phyloP scores from a whole-genome alignment of 64 coral and sea anemone genomes.

The Stichodactyla mertensii region DNA sequence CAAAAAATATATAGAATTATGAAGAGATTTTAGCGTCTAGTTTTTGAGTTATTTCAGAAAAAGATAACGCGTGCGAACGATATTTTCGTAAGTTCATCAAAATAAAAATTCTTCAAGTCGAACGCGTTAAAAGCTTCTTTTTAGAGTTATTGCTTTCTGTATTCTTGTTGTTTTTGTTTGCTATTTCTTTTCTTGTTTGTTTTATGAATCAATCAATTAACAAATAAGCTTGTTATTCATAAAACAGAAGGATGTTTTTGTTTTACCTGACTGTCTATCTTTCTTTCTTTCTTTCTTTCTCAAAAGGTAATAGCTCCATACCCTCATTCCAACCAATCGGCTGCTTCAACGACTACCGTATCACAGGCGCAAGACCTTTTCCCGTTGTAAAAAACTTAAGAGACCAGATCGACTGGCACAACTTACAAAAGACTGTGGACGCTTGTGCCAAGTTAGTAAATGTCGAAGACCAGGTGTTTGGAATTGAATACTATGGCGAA shows the following conservation, averaged over 20 bases:
- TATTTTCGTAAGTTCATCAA: no score
- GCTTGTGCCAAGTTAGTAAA: constrained; percentile 36
- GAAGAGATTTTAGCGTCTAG: no score
- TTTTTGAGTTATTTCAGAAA: no score
- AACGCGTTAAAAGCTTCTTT: no score
- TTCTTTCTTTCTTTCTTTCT: constrained; percentile 1
- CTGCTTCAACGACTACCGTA: not conserved
- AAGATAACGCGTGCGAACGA: no score
- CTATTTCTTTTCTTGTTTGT: not conserved
- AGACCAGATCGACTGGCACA: constrained; percentile 22
- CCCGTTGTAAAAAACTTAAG: constrained; percentile 36
- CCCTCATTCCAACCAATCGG: not conserved
- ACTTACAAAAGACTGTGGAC: constrained; percentile 27
- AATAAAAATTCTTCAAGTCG: no score
- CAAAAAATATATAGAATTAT: no score
- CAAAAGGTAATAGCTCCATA: not conserved
- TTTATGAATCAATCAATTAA: no score
- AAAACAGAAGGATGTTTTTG: no score
- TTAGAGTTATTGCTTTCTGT: no score
- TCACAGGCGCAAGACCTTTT: not conserved
- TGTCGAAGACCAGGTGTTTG: constrained; percentile 41
- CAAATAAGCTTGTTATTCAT: no score
- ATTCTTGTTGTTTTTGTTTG: not conserved
- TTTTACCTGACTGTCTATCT: not conserved
- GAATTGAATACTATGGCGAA: constrained; percentile 62